Evolutionary conservation across 1,140 invertebrate species (phyloP).

Genomic region (Magallana gigas): DNA sequence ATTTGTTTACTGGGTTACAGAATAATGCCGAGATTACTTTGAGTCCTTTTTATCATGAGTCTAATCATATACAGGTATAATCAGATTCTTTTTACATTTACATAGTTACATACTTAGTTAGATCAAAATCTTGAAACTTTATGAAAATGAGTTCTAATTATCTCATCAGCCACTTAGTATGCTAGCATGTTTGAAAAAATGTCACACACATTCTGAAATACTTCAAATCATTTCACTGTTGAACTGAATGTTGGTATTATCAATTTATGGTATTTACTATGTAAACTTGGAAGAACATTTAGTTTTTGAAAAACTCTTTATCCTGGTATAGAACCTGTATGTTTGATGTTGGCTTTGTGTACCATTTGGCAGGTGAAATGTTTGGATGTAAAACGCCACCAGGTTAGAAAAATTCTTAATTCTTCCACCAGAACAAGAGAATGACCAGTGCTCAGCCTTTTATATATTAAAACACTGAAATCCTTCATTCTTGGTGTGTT

Average conservation of each 20-base stretch:
- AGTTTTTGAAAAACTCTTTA: not conserved
- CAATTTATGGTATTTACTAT: not conserved
- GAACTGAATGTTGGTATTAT: slow-evolving; percentile 1
- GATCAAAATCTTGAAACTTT: too few species aligned
- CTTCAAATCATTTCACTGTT: not conserved
- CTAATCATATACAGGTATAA: too few species aligned
- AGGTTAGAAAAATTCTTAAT: not conserved
- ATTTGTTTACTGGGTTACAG: not conserved
- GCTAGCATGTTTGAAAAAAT: not conserved
- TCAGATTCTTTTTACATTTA: too few species aligned
- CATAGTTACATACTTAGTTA: too few species aligned
- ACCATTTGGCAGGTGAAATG: slow-evolving; percentile 19
- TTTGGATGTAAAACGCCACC: not conserved
- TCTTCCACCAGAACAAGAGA: not conserved
- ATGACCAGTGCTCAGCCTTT: not conserved
- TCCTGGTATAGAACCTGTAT: not conserved
- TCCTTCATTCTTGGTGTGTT: too few species aligned
- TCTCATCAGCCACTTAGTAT: not conserved
- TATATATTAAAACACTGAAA: too few species aligned
- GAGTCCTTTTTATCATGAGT: too few species aligned
- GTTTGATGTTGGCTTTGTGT: slow-evolving; percentile 18
- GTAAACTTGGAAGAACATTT: not conserved
- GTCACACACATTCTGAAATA: not conserved
- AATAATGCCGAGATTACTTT: not conserved
- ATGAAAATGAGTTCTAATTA: too few species aligned